Percentiles rank a stretch among this genome's conserved stretches.
Conservation (phyloP, 1,140 invertebrate genomes). For the Neelides sp. region DNA sequence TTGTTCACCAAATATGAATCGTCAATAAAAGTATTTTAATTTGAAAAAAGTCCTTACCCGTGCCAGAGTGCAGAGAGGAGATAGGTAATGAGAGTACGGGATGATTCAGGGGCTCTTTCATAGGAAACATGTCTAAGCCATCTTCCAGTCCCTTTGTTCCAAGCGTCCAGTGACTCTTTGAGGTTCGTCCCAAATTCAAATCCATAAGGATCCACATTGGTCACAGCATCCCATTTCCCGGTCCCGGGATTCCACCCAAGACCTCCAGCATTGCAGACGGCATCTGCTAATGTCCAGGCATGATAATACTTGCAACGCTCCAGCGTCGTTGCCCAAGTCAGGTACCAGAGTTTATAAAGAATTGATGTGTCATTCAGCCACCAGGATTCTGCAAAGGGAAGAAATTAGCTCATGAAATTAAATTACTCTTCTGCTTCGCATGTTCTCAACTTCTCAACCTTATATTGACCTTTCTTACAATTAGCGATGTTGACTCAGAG, state of each 20-base stretch:
- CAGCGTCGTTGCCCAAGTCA: constrained; percentile 60
- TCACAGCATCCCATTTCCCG: constrained; percentile 66
- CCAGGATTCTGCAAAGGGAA: constrained; percentile 44
- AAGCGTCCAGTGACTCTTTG: constrained; percentile 63
- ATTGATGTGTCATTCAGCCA: constrained; percentile 50
- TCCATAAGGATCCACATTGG: constrained; percentile 74
- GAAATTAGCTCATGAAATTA: constrained; percentile 10
- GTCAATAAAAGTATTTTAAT: neutral
- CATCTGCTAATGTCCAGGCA: constrained; percentile 87
- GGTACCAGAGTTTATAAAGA: constrained; percentile 58
- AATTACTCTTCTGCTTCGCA: too few relatives aligned
- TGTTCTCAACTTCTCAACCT: too few relatives aligned
- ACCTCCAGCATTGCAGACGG: constrained; percentile 85
- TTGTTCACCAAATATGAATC: neutral
- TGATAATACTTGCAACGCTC: constrained; percentile 90
- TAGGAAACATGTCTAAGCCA: constrained; percentile 81
- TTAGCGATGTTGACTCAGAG: too few relatives aligned
- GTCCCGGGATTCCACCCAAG: constrained; percentile 51
- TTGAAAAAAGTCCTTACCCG: constrained; percentile 58
- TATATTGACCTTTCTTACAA: too few relatives aligned
- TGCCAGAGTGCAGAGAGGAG: constrained; percentile 88
- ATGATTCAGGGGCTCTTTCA: constrained; percentile 51
- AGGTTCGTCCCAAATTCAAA: constrained; percentile 78
- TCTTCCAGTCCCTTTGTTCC: constrained; percentile 83
- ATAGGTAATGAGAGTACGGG: constrained; percentile 59